A percentile compares a stretch with the other conserved stretches of the same genome.
Conservation (phyloP, 1,140 invertebrate species). For the Hyles euphorbiae region DNA sequence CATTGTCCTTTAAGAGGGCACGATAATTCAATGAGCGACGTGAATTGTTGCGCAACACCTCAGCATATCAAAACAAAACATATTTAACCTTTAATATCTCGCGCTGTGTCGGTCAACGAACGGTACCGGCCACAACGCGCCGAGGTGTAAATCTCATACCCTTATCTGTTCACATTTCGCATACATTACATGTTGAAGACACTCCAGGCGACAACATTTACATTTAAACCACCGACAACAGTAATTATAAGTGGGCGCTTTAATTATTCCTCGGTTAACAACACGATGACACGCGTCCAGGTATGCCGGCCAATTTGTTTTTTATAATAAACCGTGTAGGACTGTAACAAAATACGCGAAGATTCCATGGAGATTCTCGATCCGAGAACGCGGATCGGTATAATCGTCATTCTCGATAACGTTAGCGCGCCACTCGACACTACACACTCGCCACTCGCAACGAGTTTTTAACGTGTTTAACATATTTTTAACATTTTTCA, state of each 20-base stretch:
- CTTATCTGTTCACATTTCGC: constrained; percentile 64
- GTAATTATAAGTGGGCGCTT: constrained; percentile 65
- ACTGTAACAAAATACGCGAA: background rate
- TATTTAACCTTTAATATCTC: constrained; percentile 12
- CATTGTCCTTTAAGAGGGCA: background rate
- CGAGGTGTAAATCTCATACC: constrained; percentile 64
- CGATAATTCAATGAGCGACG: too few species aligned
- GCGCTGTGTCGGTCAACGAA: constrained; percentile 43
- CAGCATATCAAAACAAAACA: too few species aligned
- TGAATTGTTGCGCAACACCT: too few species aligned
- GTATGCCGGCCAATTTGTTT: constrained; percentile 62
- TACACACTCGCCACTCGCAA: background rate
- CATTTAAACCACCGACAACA: constrained; percentile 58
- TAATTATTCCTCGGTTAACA: constrained; percentile 64
- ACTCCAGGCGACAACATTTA: constrained; percentile 68
- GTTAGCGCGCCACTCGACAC: background rate
- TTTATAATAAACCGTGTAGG: constrained; percentile 34
- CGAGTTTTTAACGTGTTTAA: background rate
- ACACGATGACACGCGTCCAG: constrained; percentile 35
- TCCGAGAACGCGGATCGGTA: constrained; percentile 1
- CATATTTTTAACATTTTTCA: constrained; percentile 1
- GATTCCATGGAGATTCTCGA: constrained; percentile 1
- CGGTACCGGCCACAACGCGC: constrained; percentile 45
- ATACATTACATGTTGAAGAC: constrained; percentile 55
- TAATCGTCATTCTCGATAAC: constrained; percentile 4